Evolutionary conservation across 2,888 invertebrate genomes (phyloP), one percentile per base, ranked within the genome.

Genomic region (Acleris cristana): DNA sequence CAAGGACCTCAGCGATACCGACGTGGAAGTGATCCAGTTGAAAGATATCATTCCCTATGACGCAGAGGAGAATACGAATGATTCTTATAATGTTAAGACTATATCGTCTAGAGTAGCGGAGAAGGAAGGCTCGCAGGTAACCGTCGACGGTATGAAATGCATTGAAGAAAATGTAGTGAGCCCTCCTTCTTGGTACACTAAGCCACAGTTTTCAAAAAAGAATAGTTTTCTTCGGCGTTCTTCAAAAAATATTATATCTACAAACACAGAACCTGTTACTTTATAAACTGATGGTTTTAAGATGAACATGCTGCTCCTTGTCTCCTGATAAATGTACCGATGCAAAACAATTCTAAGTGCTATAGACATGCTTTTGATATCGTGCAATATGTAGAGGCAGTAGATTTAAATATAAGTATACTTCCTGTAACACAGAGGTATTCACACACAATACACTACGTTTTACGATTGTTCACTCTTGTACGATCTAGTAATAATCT

Each of bases 21-120:
- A 93, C 10, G 93, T 94, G 30, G 93, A 94, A 77, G 82, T 93
- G n/a, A 82, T 94, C 60, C 92, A 94, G 76, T 92, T 94, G 92
- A 91, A 88, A 68, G 88, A 93, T 65, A 73, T 76, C 71, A 90
- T 91, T 75, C 90, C 91, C 62, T 89, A 84, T 79, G 82, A 81
- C 70, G 75, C 72, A 40, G 79, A 83, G 12, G 78, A 75, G 40
- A 59, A 10, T 69, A 70, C 16, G 70, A 78, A 34, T 78, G 72
- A 48, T 66, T 68, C 71, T 34, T 73, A 60, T 7, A 78, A 77
- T 67, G 71, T 90, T 45, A 83, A 79, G 65, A 88, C 88, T 7
- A 80, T 90, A 72, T 89, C 90, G 12, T 85, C 88, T 3, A 85
- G 80, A 53, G 75, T 89, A 21, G 76, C 84, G 4, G 82, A 86